Evolutionary conservation across 2,797 vertebrate genomes (phyloP).

Genomic region (Morus bassanus): DNA sequence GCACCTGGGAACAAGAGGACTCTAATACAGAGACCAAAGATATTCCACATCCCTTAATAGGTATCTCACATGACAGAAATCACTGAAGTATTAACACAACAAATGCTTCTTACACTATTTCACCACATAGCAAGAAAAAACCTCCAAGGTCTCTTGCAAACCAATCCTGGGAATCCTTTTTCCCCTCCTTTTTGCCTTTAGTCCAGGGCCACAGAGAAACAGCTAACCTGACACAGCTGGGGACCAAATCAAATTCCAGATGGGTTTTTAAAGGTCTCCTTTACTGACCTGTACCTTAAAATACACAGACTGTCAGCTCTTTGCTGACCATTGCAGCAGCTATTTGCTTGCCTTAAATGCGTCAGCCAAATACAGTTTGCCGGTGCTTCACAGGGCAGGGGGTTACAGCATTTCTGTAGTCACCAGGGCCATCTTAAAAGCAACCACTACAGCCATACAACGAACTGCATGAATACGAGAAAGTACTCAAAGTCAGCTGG

Average conservation of each 20-base stretch:
- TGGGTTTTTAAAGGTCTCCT: neutral
- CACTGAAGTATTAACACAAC: accelerated
- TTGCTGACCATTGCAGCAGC: neutral
- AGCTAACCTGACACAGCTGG: neutral
- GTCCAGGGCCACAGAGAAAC: accelerated
- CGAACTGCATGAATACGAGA: neutral
- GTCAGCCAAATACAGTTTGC: neutral
- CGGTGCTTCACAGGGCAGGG: accelerated
- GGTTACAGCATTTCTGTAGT: neutral
- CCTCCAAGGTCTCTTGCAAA: neutral
- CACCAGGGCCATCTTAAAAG: neutral
- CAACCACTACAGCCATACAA: neutral
- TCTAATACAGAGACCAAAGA: neutral
- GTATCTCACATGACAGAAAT: neutral
- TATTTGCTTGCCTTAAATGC: neutral
- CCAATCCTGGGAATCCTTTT: neutral
- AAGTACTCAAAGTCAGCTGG: neutral
- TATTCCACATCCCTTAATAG: neutral
- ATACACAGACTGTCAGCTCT: neutral
- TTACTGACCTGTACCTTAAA: neutral
- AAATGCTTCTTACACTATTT: neutral
- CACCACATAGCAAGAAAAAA: accelerated
- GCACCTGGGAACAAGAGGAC: neutral
- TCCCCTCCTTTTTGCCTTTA: accelerated
- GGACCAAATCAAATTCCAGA: neutral